Conservation (phyloP, 2,888 invertebrate species). For the Pseudeuparius sepicola region DNA sequence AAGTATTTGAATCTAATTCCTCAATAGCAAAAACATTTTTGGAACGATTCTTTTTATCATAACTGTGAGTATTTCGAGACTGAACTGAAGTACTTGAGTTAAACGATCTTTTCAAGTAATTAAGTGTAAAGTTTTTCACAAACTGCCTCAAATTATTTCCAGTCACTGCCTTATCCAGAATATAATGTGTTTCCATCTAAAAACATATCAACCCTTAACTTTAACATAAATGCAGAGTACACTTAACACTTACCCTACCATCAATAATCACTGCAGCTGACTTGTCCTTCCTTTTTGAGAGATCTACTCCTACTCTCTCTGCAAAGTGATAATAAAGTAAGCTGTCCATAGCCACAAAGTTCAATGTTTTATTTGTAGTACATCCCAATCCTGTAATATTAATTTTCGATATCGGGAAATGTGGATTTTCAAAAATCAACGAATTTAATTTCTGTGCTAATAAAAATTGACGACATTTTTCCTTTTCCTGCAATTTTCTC, state of each 20-base stretch:
- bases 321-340: conserved; percentile 62
- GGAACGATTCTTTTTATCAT: conserved; percentile 16
- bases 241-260: conserved; percentile 47
- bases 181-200: conserved; percentile 61
- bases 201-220: conserved; percentile 29
- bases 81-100: conserved; percentile 27
- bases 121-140: conserved; percentile 44
- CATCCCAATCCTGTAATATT: conserved; percentile 41
- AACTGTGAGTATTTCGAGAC: conserved; percentile 29
- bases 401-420: no score
- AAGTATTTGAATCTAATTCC: conserved; percentile 58
- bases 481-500: conserved; percentile 23
- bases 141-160: conserved; percentile 44
- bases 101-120: conserved; percentile 31
- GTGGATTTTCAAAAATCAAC: conserved; percentile 32
- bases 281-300: conserved; percentile 47
- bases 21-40: conserved; percentile 42
- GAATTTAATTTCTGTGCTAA: conserved; percentile 39
- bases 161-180: conserved; percentile 46
- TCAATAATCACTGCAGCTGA: conserved; percentile 63
- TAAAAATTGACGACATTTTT: conserved; percentile 29
- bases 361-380: conserved; percentile 48
- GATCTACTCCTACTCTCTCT: conserved; percentile 62
- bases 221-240: conserved; percentile 7
- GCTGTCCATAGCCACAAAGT: conserved; percentile 64